Evolutionary conservation across 2,888 invertebrate species (phyloP).

Genomic region (Agapostemon virescens): DNA sequence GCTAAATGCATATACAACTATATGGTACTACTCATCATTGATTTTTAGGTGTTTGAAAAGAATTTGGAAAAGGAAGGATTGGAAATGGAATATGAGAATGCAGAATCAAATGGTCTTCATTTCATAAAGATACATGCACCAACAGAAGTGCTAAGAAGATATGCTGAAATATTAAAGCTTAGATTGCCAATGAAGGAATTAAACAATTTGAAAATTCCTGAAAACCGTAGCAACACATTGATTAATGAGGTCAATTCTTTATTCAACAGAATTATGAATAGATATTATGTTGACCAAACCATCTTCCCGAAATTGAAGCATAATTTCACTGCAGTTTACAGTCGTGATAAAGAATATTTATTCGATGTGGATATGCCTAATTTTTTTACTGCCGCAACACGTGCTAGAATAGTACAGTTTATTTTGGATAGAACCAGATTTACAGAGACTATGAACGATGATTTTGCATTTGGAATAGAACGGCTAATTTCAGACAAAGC

Average conservation of each 20-base stretch:
- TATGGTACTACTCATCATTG: not conserved
- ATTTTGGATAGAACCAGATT: constrained; percentile 94
- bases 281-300: constrained; percentile 85
- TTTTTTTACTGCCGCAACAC: constrained; percentile 92
- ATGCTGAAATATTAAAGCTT: constrained; percentile 94
- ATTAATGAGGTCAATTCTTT: constrained; percentile 83
- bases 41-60: constrained; percentile 84
- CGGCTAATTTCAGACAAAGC: constrained; percentile 87
- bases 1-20: constrained; percentile 48
- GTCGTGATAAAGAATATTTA: constrained; percentile 95
- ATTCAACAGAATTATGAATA: constrained; percentile 83
- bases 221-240: constrained; percentile 82
- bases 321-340: constrained; percentile 93
- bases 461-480: constrained; percentile 91
- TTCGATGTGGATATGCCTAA: constrained; percentile 91
- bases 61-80: constrained; percentile 89
- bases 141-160: constrained; percentile 89
- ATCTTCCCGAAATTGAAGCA: constrained; percentile 90
- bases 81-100: constrained; percentile 86
- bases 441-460: constrained; percentile 84
- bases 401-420: constrained; percentile 94
- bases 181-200: constrained; percentile 97
- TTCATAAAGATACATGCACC: constrained; percentile 96
- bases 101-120: constrained; percentile 86
- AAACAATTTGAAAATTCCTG: constrained; percentile 84